Conservation (phyloP, 1,140 invertebrate species). For the Carposina sasakii region DNA sequence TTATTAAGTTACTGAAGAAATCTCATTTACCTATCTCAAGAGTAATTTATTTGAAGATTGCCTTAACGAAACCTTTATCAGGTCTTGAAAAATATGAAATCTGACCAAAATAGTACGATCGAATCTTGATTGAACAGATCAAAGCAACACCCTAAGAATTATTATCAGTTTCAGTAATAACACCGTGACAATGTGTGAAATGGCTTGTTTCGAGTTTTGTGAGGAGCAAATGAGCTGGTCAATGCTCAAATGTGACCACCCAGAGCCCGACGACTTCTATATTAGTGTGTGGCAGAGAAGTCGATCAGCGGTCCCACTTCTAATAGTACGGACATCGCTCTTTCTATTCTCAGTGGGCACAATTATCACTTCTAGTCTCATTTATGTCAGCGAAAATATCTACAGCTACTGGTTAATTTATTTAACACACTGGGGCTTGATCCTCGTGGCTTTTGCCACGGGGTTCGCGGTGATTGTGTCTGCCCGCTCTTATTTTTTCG, state of each 20-base stretch:
- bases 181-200: no score
- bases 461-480: constrained; percentile 48
- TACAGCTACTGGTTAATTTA: constrained; percentile 56
- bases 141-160: no score
- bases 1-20: no score
- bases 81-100: no score
- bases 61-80: no score
- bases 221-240: constrained; percentile 27
- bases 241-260: constrained; percentile 45
- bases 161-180: no score
- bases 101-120: no score
- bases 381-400: constrained; percentile 35
- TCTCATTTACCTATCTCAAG: no score
- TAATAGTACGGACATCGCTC: constrained; percentile 44
- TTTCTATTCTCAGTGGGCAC: constrained; percentile 46
- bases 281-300: constrained; percentile 54
- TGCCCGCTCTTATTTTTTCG: constrained; percentile 43
- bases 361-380: constrained; percentile 40
- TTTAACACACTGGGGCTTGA: constrained; percentile 59
- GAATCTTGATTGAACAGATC: no score
- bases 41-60: no score
- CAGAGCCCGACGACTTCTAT: constrained; percentile 47
- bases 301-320: constrained; percentile 43
- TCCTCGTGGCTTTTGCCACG: constrained; percentile 36
- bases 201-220: no score